These are phyloP conservation scores for Aphaenogaster rudis DNA, from an alignment of 1,140 invertebrate species.

Conservation along the genomic window DNA sequence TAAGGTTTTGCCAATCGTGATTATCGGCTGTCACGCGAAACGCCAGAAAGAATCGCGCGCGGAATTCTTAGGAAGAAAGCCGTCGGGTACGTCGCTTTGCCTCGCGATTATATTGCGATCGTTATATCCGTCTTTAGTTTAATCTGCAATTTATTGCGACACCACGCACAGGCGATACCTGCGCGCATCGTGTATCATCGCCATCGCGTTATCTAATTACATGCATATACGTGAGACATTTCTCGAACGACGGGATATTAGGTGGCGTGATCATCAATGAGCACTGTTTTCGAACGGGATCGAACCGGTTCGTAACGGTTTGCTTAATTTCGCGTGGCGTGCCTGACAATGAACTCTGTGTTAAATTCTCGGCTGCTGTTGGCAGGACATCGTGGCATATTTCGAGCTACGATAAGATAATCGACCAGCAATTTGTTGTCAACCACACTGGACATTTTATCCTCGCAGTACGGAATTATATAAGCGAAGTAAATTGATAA, in stretches of 20 bases:
- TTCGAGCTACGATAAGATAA: conserved; percentile 26
- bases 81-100: background rate
- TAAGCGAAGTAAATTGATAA: conserved; percentile 6
- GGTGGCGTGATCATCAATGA: conserved; percentile 7
- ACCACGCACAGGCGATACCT: background rate
- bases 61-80: conserved; percentile 37
- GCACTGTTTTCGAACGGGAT: conserved; percentile 39
- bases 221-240: background rate
- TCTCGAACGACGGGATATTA: conserved; percentile 12
- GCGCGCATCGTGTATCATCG: conserved; percentile 20
- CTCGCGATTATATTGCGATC: conserved; percentile 15
- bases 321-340: conserved; percentile 42
- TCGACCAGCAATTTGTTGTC: conserved; percentile 1
- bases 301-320: conserved; percentile 52
- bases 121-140: conserved; percentile 22
- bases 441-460: background rate
- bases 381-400: background rate
- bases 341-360: conserved; percentile 32
- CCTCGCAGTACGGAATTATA: background rate
- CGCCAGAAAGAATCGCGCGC: conserved; percentile 35
- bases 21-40: conserved; percentile 61
- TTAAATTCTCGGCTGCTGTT: conserved; percentile 2
- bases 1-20: conserved; percentile 57
- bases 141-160: conserved; percentile 26
- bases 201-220: conserved; percentile 33